phyloP scores from a whole-genome alignment of 2,113 vertebrate species.

The Ciconia boyciana region DNA sequence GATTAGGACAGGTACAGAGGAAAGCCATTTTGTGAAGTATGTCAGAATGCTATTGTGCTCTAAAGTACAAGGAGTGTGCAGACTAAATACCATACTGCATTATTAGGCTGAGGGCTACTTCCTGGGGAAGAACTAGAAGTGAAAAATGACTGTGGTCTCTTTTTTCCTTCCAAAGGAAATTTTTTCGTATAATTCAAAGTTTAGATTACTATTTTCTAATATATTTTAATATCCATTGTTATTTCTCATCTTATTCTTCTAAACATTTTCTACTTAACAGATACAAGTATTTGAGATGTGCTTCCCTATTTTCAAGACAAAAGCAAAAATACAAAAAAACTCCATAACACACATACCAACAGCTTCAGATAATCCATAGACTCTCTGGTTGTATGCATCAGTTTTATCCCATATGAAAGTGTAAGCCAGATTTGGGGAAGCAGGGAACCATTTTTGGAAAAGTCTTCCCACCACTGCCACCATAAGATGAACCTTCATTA shows the following conservation, averaged over 20 bases:
- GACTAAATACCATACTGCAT: neutral
- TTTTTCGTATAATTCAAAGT: neutral
- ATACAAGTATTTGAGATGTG: neutral
- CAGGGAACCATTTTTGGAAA: conserved; percentile 97
- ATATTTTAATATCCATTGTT: neutral
- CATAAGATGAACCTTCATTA: conserved; percentile 99
- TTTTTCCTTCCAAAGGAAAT: neutral
- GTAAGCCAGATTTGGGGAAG: conserved; percentile 94
- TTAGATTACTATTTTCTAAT: neutral
- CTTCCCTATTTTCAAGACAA: neutral
- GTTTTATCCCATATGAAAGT: conserved; percentile 99
- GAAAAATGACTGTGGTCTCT: neutral
- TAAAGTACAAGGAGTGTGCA: neutral
- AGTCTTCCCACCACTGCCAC: conserved; percentile 96
- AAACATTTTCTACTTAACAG: neutral
- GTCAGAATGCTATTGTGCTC: neutral
- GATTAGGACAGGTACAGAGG: neutral
- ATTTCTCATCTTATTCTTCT: neutral
- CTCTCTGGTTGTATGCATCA: conserved; percentile 95
- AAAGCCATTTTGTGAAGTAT: neutral
- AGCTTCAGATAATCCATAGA: conserved; percentile 94
- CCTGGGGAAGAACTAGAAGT: neutral
- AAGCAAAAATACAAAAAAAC: neutral
- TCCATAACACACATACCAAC: conserved; percentile 80
- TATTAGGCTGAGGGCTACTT: neutral